Conservation (phyloP, 2,113 vertebrate genomes). For the Variabilichromis moorii region DNA sequence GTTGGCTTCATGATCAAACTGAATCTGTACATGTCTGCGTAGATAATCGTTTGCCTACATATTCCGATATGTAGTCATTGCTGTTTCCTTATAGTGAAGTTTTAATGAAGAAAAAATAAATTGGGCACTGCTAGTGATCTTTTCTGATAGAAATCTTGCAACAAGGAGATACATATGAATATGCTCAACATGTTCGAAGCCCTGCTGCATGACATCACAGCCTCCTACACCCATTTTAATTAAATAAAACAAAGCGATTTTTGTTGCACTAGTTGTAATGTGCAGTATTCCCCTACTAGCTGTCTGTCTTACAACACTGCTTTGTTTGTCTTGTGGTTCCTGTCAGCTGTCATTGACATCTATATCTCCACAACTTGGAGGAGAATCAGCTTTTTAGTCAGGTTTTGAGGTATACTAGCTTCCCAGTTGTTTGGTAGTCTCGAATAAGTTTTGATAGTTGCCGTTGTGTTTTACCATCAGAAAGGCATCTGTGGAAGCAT, state of each 20-base stretch:
- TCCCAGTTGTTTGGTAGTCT: background rate
- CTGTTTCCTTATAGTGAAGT: background rate
- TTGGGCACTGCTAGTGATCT: background rate
- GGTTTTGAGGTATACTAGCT: background rate
- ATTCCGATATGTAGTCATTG: background rate
- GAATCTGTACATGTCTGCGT: background rate
- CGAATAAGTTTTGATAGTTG: background rate
- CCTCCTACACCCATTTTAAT: slow-evolving; percentile 5
- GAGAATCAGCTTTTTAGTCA: background rate
- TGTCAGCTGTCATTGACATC: background rate
- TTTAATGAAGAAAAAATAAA: background rate
- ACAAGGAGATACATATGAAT: background rate
- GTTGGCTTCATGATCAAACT: background rate
- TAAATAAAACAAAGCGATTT: background rate
- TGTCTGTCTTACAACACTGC: background rate
- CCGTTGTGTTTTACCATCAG: background rate
- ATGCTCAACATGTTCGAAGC: background rate
- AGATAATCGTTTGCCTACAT: background rate
- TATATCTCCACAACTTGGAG: background rate
- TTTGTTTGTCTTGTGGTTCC: background rate
- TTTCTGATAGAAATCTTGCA: background rate
- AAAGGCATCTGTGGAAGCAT: background rate
- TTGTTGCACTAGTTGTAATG: background rate
- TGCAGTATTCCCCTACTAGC: background rate
- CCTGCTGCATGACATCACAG: slow-evolving; percentile 13